A percentile compares a stretch with the other conserved stretches of the same genome.
Evolutionary conservation across 2,113 vertebrate species (phyloP).

Genomic region (Alaudala cheleensis): DNA sequence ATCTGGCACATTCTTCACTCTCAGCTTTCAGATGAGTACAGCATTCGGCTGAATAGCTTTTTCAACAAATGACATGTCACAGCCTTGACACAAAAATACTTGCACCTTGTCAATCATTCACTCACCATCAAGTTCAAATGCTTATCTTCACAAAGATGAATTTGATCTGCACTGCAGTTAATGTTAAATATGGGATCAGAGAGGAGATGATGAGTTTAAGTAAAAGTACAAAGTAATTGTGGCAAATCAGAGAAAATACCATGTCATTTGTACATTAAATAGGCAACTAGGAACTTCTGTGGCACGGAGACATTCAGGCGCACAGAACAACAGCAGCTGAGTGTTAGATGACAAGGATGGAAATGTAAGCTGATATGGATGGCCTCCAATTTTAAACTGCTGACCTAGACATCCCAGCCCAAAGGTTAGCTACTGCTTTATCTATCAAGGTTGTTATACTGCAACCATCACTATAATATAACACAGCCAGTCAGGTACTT

Average conservation of each 20-base stretch:
- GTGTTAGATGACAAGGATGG: neutral
- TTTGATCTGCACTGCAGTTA: slow-evolving; percentile 35
- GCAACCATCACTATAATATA: slow-evolving; percentile 32
- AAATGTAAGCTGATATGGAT: neutral
- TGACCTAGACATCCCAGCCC: neutral
- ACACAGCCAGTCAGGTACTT: slow-evolving; percentile 43
- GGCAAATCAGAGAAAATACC: slow-evolving; percentile 25
- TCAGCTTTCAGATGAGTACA: slow-evolving; percentile 29
- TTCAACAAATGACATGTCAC: slow-evolving; percentile 62
- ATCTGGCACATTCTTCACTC: slow-evolving; percentile 18
- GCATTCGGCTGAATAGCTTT: slow-evolving; percentile 46
- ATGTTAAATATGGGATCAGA: slow-evolving; percentile 10
- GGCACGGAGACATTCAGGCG: neutral
- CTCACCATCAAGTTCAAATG: slow-evolving; percentile 46
- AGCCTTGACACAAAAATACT: slow-evolving; percentile 62
- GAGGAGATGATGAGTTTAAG: neutral
- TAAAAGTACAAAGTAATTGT: neutral
- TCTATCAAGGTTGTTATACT: slow-evolving; percentile 44
- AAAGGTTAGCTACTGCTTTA: slow-evolving; percentile 59
- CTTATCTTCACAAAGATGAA: slow-evolving; percentile 29
- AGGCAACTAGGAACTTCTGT: neutral
- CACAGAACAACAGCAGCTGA: neutral
- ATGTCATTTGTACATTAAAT: slow-evolving; percentile 1
- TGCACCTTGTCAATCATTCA: slow-evolving; percentile 63
- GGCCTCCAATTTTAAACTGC: slow-evolving; percentile 24